These are phyloP conservation scores for Tachina grossa DNA, from an alignment of 2,888 invertebrate genomes.

Conservation along the genomic window DNA sequence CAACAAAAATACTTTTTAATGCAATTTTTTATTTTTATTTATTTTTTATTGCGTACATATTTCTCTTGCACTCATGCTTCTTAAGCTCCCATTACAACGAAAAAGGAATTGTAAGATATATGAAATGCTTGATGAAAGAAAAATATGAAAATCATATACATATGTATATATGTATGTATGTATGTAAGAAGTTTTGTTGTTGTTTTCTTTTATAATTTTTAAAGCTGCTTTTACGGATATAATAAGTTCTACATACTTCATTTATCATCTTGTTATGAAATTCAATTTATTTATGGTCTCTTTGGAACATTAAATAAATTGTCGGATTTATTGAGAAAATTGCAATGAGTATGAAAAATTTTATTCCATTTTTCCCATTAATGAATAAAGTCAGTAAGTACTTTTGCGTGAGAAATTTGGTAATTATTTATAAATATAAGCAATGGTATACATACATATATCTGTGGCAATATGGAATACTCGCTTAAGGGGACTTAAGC, in stretches of 20 bases:
- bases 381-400: constrained; percentile 13
- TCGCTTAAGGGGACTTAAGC: too few relatives aligned
- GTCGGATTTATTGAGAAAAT: constrained; percentile 51
- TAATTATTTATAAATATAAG: too few relatives aligned
- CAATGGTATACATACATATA: too few relatives aligned
- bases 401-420: background rate
- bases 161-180: background rate
- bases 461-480: too few relatives aligned
- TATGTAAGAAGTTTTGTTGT: constrained; percentile 27
- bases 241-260: constrained; percentile 45
- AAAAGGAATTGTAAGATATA: constrained; percentile 16
- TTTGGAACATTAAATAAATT: constrained; percentile 41
- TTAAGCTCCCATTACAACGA: constrained; percentile 56
- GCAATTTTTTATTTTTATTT: constrained; percentile 7
- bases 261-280: constrained; percentile 59
- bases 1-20: constrained; percentile 46
- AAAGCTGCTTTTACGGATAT: constrained; percentile 20
- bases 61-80: constrained; percentile 8
- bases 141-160: constrained; percentile 24
- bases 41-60: background rate
- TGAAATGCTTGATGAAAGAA: constrained; percentile 6
- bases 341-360: constrained; percentile 27
- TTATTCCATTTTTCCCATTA: background rate
- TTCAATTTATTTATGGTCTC: constrained; percentile 65
- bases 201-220: constrained; percentile 8